Percentiles rank a stretch among this genome's conserved stretches.
Conservation (phyloP, 2,888 invertebrate genomes). For the Troides oblongomaculatus region DNA sequence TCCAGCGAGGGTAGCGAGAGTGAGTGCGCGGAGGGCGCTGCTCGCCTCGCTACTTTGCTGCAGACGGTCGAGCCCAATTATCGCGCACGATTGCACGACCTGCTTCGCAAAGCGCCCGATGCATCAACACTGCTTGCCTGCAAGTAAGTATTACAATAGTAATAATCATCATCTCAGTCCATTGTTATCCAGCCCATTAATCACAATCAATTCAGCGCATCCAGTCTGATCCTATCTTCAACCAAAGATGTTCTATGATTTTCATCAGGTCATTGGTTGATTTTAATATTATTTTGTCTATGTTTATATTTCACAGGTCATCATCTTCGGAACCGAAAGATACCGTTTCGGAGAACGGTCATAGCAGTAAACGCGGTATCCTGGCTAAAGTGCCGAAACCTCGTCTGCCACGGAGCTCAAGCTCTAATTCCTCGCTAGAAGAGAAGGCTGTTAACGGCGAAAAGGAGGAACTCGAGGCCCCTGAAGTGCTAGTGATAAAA, state of each 20-base stretch:
- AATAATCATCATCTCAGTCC: not conserved
- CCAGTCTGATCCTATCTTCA: too few relatives aligned
- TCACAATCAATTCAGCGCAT: too few relatives aligned
- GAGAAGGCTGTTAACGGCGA: slow-evolving; percentile 42
- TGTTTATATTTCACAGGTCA: slow-evolving; percentile 42
- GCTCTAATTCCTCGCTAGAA: slow-evolving; percentile 43
- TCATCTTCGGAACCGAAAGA: slow-evolving; percentile 54
- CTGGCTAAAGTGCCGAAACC: slow-evolving; percentile 64
- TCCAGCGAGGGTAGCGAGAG: slow-evolving; percentile 41
- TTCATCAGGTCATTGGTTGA: too few relatives aligned
- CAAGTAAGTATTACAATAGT: slow-evolving; percentile 9
- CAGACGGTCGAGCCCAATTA: slow-evolving; percentile 66
- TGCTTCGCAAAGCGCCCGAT: slow-evolving; percentile 60
- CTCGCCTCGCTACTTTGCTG: slow-evolving; percentile 56
- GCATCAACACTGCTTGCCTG: slow-evolving; percentile 34
- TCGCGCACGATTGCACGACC: slow-evolving; percentile 54
- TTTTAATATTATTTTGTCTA: not conserved
- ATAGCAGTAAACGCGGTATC: slow-evolving; percentile 54
- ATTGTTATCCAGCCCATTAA: too few relatives aligned
- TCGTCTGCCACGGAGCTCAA: slow-evolving; percentile 58
- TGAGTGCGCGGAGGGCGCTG: slow-evolving; percentile 48
- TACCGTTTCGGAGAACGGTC: slow-evolving; percentile 55
- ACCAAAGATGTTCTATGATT: too few relatives aligned
- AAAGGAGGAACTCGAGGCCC: slow-evolving; percentile 46
- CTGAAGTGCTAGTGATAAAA: slow-evolving; percentile 69